Evolutionary conservation across 2,113 vertebrate genomes (phyloP).

Genomic region (Machaerirhynchus nigripectus): DNA sequence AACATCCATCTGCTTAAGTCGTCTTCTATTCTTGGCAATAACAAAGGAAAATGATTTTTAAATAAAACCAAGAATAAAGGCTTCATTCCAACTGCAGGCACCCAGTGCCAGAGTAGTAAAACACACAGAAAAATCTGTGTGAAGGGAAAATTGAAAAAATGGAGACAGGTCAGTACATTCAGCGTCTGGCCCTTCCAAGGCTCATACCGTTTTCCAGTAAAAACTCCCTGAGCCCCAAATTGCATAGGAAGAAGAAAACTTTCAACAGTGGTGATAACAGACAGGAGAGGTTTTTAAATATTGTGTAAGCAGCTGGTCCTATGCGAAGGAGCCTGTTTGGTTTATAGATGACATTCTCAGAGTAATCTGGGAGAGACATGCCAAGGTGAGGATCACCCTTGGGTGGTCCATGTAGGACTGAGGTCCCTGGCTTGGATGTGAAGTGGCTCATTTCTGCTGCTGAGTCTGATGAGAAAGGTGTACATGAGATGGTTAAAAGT

Average conservation of each 20-base stretch:
- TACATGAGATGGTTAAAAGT: neutral
- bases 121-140: slow-evolving; percentile 1
- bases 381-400: neutral
- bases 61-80: slow-evolving; percentile 38
- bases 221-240: neutral
- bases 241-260: neutral
- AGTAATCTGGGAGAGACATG: neutral
- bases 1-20: slow-evolving; percentile 62
- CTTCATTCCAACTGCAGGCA: slow-evolving; percentile 5
- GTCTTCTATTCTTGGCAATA: slow-evolving; percentile 57
- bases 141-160: neutral
- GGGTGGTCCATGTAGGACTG: neutral
- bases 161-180: neutral
- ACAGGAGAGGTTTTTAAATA: neutral
- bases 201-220: rapidly evolving
- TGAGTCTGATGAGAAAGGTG: neutral
- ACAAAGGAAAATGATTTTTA: slow-evolving; percentile 66
- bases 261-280: neutral
- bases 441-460: neutral
- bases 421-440: neutral
- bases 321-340: neutral
- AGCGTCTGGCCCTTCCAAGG: neutral
- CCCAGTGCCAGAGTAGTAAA: slow-evolving; percentile 45
- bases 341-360: neutral
- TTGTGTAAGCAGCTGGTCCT: neutral